Evolutionary conservation across 2,113 vertebrate species (phyloP), one percentile per base, ranked within the genome.

Genomic region (Mastomys natalensis): DNA sequence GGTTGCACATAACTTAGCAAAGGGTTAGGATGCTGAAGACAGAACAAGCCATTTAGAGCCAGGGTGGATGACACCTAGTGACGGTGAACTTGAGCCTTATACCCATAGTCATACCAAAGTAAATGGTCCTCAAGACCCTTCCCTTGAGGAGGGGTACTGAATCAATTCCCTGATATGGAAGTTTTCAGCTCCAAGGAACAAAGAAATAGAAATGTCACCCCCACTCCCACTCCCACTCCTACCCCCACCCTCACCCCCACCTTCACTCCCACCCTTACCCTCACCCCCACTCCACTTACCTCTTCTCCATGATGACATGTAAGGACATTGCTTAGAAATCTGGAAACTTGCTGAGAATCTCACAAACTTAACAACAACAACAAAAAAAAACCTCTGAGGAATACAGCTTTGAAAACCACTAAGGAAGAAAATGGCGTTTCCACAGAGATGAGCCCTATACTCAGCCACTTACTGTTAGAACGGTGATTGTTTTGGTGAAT

Each of bases 401-500:
- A 89, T 86, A 76, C 55, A 73, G 53, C 70, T 95, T 77, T 64
- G 2, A 90, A 95, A 96, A 94, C 85, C 80, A 93, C 88, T 19
- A 55, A 89, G 58, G 24, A 95, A 60, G 89, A 53, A 97, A 96
- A 81, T 89, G 84, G 55, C 60, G 77, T 86, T 95, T 93, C 73
- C 94, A 72, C 88, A 93, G 90, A 90, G 87, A 93, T 88, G 58
- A 97, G 94, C 64, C 89, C 72, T 72, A 29, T 93, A 37, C 84
- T 90, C 84, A 58, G n/a, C 85, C 88, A 37, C 68, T 45, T 87
- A 22, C 81, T 89, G 26, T 74, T 95, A 92, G 85, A 90, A 90
- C 53, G 86, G 82, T 77, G 68, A 76, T 93, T 92, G 45, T 93
- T 93, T 95, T 74, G 84, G 84, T 80, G 93, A 91, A n/a, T 15